Conservation (phyloP, 2,797 vertebrate species). For the Rhadinocentrus ornatus region DNA sequence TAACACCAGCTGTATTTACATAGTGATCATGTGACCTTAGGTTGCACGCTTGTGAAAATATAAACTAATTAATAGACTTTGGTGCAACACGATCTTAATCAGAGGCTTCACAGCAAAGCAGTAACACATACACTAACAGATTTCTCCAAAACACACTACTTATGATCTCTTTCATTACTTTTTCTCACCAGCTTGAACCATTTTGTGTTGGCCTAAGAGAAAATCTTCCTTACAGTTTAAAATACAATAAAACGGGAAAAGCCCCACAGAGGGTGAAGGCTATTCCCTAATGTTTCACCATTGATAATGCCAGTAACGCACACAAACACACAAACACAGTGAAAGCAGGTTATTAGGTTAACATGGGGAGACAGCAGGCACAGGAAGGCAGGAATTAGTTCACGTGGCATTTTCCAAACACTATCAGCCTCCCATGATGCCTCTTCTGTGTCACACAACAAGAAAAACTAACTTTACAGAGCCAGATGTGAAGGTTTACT, state of each 20-base stretch:
- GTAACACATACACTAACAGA: too few relatives aligned
- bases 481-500: not conserved
- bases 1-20: too few relatives aligned
- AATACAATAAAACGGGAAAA: not conserved
- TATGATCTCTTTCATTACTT: too few relatives aligned
- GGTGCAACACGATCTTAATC: too few relatives aligned
- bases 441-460: slow-evolving; percentile 6
- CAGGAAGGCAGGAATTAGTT: slow-evolving; percentile 72
- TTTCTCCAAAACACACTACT: too few relatives aligned
- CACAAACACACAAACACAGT: not conserved
- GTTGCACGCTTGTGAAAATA: too few relatives aligned
- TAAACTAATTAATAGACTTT: too few relatives aligned
- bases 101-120: too few relatives aligned
- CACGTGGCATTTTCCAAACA: slow-evolving; percentile 54
- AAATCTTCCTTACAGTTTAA: not conserved
- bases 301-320: not conserved
- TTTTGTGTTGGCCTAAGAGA: not conserved
- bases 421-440: slow-evolving; percentile 46
- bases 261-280: not conserved
- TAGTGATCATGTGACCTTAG: too few relatives aligned
- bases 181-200: too few relatives aligned
- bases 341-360: slow-evolving; percentile 56
- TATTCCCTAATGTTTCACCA: not conserved
- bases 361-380: slow-evolving; percentile 60
- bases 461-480: not conserved